Evolutionary conservation across 1,140 invertebrate genomes (phyloP), one percentile per base, ranked within the genome.

Genomic region (Ladona fulva): DNA sequence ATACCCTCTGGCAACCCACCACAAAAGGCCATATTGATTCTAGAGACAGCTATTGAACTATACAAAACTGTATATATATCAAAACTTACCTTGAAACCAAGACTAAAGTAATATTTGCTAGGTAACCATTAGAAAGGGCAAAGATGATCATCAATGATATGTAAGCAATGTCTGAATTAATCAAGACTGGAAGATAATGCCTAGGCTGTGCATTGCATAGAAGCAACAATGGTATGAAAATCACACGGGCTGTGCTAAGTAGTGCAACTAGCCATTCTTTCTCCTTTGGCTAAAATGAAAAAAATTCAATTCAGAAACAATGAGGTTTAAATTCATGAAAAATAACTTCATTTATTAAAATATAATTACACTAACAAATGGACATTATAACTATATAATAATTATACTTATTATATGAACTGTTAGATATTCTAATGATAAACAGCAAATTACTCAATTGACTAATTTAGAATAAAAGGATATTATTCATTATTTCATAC

Each of bases 81-180:
- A 37, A n/a, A n/a, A 37, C 90, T 91, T 87, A 97, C 95, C 89
- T 92, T 42, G 96, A 95, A 29, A 91, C 92, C 84, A 93, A 90
- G 77, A 97, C 92, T 84, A 97, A 93, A 73, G 90, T 86, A 74
- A 96, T 90, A 82, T 96, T 97, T 29, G 93, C 92, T 5, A 97
- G 84, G 85, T 97, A 98, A 12, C 97, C 97, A 86, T 98, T 98
- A 74, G 92, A 91, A 75, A 97, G 83, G 1, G 93, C 91, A 84
- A 97, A 95, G 0, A 91, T 75, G 10, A 92, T 85, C 80, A 95
- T 94, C 80, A 98, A 90, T n/a, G 92, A 82, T 73, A 97, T 92
- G 81, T 95, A 98, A 80, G 91, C 89, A 79, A 89, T 86, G 85
- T 99, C 97, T 83, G 90, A 91, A 25, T 89, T 83, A 81, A 98